phyloP scores from a whole-genome alignment of 1,140 invertebrate genomes.

The Penaeus chinensis region DNA sequence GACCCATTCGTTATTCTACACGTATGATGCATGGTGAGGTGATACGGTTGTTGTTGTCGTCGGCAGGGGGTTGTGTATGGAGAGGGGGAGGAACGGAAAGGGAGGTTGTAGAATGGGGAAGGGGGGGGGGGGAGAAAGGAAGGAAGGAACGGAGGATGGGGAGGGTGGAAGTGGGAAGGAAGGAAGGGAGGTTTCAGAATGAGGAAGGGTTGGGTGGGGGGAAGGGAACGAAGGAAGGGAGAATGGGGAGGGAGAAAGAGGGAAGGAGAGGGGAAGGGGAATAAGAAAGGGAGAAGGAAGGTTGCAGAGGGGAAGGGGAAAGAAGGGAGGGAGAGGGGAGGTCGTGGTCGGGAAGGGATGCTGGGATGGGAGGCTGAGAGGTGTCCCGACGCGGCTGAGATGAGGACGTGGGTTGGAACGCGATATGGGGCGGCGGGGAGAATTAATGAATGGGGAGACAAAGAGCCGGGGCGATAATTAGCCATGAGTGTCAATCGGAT shows the following conservation, averaged over 20 bases:
- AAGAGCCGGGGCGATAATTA: slow-evolving; percentile 60
- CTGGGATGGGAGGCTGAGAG: not conserved
- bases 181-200: not conserved
- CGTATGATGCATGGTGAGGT: slow-evolving; percentile 45
- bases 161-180: not conserved
- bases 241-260: not conserved
- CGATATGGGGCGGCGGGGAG: slow-evolving; percentile 5
- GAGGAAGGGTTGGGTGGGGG: not conserved
- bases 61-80: too few species aligned
- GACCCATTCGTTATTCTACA: slow-evolving; percentile 44
- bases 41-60: not conserved
- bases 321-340: not conserved
- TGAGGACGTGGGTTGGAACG: not conserved
- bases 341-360: not conserved
- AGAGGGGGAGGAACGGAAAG: not conserved
- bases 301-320: not conserved
- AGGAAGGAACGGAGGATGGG: slow-evolving; percentile 44
- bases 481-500: too few species aligned
- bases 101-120: not conserved
- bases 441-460: slow-evolving; percentile 55
- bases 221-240: not conserved
- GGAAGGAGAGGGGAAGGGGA: not conserved
- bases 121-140: slow-evolving; percentile 55
- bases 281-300: not conserved
- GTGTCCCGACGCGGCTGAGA: not conserved